Evolutionary conservation across 2,888 invertebrate species (phyloP), one percentile per base, ranked within the genome.

Genomic region (Nomada ruficornis): DNA sequence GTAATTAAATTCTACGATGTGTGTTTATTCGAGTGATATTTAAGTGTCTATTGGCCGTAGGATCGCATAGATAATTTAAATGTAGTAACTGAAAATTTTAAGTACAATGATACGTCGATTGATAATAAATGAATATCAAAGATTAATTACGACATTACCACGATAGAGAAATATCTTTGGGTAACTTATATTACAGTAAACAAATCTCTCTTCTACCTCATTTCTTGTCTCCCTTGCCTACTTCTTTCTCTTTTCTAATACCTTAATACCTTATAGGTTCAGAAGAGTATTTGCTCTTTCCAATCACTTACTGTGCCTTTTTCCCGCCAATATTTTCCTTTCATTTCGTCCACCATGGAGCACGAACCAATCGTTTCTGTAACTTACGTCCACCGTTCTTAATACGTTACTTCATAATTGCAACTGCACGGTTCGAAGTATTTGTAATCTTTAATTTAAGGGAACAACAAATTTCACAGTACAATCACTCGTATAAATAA

Each of bases 41-140:
- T 44, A 59, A 50, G 7, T 26, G 11, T 44, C 23, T 13, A n/a
- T 23, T 15, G 10, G 18, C 29, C n/a, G 1, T 29, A 59, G 47
- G 36, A 57, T 47, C 18, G 52, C 36, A 15, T 26, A 23, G 55
- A 50, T 57, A 69, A 59, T 70, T 77, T 7, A 65, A 47, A n/a
- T 5, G 60, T 15, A 15, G 67, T 13, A 3, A 44, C n/a, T 7
- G n/a, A 42, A 52, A 23, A 44, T 59, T n/a, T 57, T 9, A 20
- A 50, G 23, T 20, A 44, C 29, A 59, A 36, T 63, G 47, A 62
- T 13, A 13, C 42, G 68, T 62, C 42, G 44, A 60, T 62, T 52
- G 42, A 26, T 15, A 20, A 15, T 15, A 68, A 52, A 11, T 50
- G n/a, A n/a, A n/a, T 42, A 54, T 23, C 23, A 9, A 11, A 9